Evolutionary conservation across 2,888 invertebrate species (phyloP).

Genomic region (Electrophaes corylata): DNA sequence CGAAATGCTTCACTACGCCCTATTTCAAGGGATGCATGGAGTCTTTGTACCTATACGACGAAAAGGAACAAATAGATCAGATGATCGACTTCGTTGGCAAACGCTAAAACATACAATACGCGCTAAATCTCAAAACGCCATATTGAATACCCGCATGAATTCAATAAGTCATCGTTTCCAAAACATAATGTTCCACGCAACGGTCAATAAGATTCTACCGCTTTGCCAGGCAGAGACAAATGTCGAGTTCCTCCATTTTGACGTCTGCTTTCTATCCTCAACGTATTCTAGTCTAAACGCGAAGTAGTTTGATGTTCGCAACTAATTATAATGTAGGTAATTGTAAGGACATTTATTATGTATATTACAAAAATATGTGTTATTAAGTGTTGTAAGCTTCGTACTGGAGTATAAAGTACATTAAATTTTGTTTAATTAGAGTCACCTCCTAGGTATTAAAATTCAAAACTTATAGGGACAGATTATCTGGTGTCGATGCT

Average conservation of each 20-base stretch:
- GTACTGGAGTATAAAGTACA: slow-evolving; percentile 73
- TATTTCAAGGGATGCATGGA: slow-evolving; percentile 93
- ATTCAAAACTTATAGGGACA: slow-evolving; percentile 52
- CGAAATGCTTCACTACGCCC: slow-evolving; percentile 90
- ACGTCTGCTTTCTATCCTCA: slow-evolving; percentile 83
- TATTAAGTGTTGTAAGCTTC: slow-evolving; percentile 76
- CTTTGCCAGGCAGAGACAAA: slow-evolving; percentile 71
- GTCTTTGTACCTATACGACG: slow-evolving; percentile 90
- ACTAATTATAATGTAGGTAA: slow-evolving; percentile 76
- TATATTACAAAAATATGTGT: slow-evolving; percentile 69
- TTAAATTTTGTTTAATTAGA: slow-evolving; percentile 59
- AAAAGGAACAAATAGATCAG: slow-evolving; percentile 90
- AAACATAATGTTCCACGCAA: slow-evolving; percentile 50
- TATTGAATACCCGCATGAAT: slow-evolving; percentile 57
- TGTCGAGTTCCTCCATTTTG: slow-evolving; percentile 69
- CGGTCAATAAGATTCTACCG: slow-evolving; percentile 59
- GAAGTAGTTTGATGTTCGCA: slow-evolving; percentile 77
- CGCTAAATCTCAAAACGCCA: slow-evolving; percentile 59
- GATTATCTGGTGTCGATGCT: slow-evolving; percentile 63
- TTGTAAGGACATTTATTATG: slow-evolving; percentile 69
- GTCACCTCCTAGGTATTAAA: slow-evolving; percentile 72
- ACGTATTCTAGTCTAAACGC: slow-evolving; percentile 83
- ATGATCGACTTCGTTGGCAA: slow-evolving; percentile 92
- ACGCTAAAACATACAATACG: slow-evolving; percentile 69
- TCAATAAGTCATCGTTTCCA: slow-evolving; percentile 52